Conservation (phyloP, 2,797 vertebrate species). For the Valencia hispanica region DNA sequence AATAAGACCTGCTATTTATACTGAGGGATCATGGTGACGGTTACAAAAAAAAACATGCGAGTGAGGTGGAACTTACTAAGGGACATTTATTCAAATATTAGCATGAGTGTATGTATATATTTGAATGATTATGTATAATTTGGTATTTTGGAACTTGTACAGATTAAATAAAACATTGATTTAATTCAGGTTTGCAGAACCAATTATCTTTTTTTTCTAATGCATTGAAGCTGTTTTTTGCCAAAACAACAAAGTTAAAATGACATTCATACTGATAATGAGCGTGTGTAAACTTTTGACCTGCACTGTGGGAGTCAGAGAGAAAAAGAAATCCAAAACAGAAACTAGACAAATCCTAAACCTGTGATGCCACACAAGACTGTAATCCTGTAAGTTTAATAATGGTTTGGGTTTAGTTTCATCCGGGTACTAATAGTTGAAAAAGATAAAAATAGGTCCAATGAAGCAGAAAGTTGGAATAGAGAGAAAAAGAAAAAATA, state of each 20-base stretch:
- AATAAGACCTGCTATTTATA: background rate
- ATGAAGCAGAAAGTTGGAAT: slow-evolving; percentile 39
- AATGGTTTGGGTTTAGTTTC: slow-evolving; percentile 58
- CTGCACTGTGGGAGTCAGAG: slow-evolving; percentile 31
- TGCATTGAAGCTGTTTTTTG: background rate
- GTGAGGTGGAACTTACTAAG: background rate
- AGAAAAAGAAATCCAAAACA: slow-evolving; percentile 52
- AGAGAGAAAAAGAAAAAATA: slow-evolving; percentile 33
- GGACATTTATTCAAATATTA: background rate
- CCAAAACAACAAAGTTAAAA: background rate
- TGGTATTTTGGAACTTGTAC: background rate
- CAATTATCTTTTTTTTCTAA: background rate
- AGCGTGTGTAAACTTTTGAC: background rate
- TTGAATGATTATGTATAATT: background rate
- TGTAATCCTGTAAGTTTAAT: slow-evolving; percentile 42
- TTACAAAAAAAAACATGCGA: too few species aligned
- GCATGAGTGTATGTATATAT: background rate
- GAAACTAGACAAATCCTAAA: slow-evolving; percentile 58
- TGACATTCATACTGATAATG: background rate
- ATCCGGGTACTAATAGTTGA: slow-evolving; percentile 36
- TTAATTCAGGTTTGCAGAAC: background rate
- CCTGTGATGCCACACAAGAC: slow-evolving; percentile 33
- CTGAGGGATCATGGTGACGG: background rate
- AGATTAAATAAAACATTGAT: background rate
- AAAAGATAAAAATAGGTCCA: slow-evolving; percentile 65